These are phyloP conservation scores for Nestor notabilis DNA, from an alignment of 2,113 vertebrate genomes.

Conservation along the genomic window DNA sequence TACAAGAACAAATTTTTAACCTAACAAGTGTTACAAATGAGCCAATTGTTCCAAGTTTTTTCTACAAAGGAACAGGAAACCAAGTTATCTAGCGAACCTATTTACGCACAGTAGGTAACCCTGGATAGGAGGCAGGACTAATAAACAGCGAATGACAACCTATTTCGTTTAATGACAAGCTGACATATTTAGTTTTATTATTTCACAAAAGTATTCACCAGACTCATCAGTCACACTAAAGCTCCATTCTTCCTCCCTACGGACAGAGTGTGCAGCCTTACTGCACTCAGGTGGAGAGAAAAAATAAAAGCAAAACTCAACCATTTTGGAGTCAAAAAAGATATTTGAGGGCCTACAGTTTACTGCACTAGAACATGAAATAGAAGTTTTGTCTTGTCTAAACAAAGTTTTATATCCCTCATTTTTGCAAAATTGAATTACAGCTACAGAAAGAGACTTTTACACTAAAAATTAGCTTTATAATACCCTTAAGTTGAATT, in stretches of 20 bases:
- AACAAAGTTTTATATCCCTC: not conserved
- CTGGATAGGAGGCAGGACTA: conserved; percentile 46
- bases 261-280: not conserved
- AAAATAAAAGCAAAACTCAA: not conserved
- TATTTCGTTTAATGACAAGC: conserved; percentile 74
- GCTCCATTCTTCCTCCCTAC: not conserved
- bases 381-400: not conserved
- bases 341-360: not conserved
- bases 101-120: conserved; percentile 71
- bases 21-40: conserved; percentile 45
- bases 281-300: not conserved
- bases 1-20: not conserved
- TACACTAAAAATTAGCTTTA: not conserved
- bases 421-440: not conserved
- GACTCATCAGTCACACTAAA: conserved; percentile 60
- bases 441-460: not conserved
- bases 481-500: not conserved
- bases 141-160: conserved; percentile 66
- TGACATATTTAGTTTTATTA: conserved; percentile 72
- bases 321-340: not conserved
- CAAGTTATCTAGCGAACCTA: conserved; percentile 59
- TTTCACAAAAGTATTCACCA: conserved; percentile 52
- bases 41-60: not conserved
- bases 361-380: not conserved
- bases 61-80: conserved; percentile 24